Conservation (phyloP, 2,797 vertebrate genomes). For the Enteromius thamalakanensis region DNA sequence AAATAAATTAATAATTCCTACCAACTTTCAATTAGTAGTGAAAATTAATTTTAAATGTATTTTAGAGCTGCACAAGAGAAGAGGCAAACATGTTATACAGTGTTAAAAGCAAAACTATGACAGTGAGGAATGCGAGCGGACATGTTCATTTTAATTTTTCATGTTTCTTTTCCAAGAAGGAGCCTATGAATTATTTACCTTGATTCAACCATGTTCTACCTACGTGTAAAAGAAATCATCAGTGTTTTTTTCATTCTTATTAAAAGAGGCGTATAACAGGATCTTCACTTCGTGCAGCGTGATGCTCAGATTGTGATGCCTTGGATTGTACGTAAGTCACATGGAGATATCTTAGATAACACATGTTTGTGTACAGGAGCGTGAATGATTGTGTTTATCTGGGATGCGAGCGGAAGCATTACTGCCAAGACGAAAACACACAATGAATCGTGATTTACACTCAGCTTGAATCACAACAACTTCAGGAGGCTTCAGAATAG, state of each 20-base stretch:
- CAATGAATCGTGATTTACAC: conserved; percentile 41
- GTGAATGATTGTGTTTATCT: conserved; percentile 47
- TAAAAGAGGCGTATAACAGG: not conserved
- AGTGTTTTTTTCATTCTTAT: not conserved
- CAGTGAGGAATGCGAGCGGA: not conserved
- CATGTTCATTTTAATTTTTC: not conserved
- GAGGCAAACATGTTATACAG: not conserved
- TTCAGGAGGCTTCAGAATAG: not conserved
- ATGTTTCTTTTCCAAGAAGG: not conserved
- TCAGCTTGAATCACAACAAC: conserved; percentile 26
- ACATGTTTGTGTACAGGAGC: conserved; percentile 35
- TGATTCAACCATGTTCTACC: not conserved
- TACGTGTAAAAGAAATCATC: not conserved
- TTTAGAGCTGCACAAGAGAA: not conserved
- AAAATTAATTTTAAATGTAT: too few relatives aligned
- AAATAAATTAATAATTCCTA: not conserved
- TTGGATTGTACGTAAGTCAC: conserved; percentile 23
- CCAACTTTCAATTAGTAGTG: not conserved
- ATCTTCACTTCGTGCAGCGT: not conserved
- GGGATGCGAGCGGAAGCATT: conserved; percentile 33
- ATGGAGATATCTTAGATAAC: conserved; percentile 29
- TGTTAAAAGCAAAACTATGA: not conserved
- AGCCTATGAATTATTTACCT: not conserved
- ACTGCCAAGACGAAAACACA: conserved; percentile 35
- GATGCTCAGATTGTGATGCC: not conserved